A percentile compares a stretch with the other conserved stretches of the same genome.
Evolutionary conservation across 2,888 invertebrate genomes (phyloP).

Genomic region (Agrenia bidenticulata): DNA sequence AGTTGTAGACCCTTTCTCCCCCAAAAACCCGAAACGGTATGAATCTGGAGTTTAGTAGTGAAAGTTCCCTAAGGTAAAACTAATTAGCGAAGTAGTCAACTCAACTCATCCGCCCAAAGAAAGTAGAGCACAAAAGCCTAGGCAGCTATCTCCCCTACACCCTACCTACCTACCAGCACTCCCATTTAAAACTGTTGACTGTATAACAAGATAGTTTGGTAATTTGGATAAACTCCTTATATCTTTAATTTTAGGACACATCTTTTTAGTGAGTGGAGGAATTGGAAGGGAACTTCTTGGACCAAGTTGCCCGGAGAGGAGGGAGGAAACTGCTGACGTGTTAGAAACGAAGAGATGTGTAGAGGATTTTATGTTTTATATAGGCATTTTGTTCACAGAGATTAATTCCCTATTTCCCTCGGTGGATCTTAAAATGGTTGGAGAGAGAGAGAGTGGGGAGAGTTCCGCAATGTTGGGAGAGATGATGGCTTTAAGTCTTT

Average conservation of each 20-base stretch:
- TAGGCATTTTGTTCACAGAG: slow-evolving; percentile 11
- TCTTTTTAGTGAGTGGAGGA: neutral
- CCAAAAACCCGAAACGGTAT: no score
- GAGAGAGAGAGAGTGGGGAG: no score
- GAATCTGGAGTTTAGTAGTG: neutral
- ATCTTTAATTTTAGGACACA: neutral
- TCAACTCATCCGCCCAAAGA: slow-evolving; percentile 15
- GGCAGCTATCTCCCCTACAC: no score
- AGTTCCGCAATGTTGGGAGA: no score
- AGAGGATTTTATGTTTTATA: neutral
- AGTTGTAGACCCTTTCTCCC: no score
- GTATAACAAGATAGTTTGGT: no score
- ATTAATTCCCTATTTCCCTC: slow-evolving; percentile 7
- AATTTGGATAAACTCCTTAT: no score
- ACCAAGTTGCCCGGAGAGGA: no score
- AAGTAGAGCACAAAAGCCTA: slow-evolving; percentile 11
- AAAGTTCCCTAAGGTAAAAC: slow-evolving; percentile 24
- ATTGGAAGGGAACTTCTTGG: no score
- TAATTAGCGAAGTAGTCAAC: slow-evolving; percentile 23
- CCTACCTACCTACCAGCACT: no score
- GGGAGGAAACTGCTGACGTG: slow-evolving; percentile 9
- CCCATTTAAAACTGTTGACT: no score
- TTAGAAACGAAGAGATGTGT: neutral
- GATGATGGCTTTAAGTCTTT: no score
- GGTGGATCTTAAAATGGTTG: slow-evolving; percentile 7